Base-by-base conservation (phyloP, 2,797 vertebrate genomes). In the Podarcis siculus region DNA sequence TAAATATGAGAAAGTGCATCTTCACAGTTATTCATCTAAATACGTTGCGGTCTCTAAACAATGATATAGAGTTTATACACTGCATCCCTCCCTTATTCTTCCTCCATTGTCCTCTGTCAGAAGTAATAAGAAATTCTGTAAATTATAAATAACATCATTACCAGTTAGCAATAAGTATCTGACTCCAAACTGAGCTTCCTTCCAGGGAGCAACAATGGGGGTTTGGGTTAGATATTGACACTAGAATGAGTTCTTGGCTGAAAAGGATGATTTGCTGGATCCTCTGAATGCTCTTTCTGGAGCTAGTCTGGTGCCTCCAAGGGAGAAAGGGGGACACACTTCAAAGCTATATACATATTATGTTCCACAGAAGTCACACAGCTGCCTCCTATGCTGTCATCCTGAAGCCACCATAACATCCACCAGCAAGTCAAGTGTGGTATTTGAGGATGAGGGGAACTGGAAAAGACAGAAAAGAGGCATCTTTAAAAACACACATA, bases 391-490 rank as follows among this genome's bases (percentile, higher is more conserved):
- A 71, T 91, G 83, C 88, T 85, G 85, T 90, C 92, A 87, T 96
- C 95, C 93, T 93, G 95, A 92, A 95, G 92, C 87, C 92, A 87
- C 45, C 21, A 55, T 88, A 89, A 92, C 80, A 85, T 96, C 93
- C 93, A 88, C 91, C 93, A 93, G 87, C 89, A 80, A 87, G 2
- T 97, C 96, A 97, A 96, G 96, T 95, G 19, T 15, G 95, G 96
- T 98, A 98, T 95, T 98, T 98, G 95, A 99, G 93, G 93, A 99
- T 98, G 91, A 99, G 96, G 89, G 98, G 98, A 95, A 99, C 98
- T 99, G 96, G 81, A 94, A 27, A 82, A 82, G 78, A 96, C 90
- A 95, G 81, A 90, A 77, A 92, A 93, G 89, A 84, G 75, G 85
- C 2, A 71, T 37, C 39, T 32, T 93, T 58, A 94, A 83, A 21